These are phyloP conservation scores for Lordiphosa clarofinis DNA, from an alignment of 1,140 invertebrate species.

Conservation along the genomic window DNA sequence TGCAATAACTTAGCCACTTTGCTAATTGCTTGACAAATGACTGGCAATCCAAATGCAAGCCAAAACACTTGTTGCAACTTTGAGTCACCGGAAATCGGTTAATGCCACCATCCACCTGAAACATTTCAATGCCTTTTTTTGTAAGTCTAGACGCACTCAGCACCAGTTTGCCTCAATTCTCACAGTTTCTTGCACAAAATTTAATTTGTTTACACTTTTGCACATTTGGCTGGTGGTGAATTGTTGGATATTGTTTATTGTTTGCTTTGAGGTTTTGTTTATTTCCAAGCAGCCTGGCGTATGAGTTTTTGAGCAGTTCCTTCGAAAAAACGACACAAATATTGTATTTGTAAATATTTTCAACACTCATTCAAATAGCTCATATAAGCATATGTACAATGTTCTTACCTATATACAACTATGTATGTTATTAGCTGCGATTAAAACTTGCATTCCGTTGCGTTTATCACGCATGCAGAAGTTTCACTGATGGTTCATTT, in stretches of 20 bases:
- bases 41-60: neutral
- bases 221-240: constrained; percentile 47
- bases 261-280: constrained; percentile 36
- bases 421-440: neutral
- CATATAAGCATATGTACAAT: neutral
- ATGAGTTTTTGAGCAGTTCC: constrained; percentile 1
- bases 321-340: no score
- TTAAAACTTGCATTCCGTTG: constrained; percentile 6
- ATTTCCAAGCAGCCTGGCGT: constrained; percentile 3
- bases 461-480: constrained; percentile 36
- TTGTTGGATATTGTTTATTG: constrained; percentile 60
- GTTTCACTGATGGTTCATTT: neutral
- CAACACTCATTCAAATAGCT: no score
- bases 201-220: constrained; percentile 50
- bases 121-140: constrained; percentile 9
- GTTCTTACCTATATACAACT: constrained; percentile 1
- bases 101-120: constrained; percentile 1
- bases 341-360: no score
- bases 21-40: constrained; percentile 11
- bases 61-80: constrained; percentile 11
- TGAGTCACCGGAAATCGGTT: constrained; percentile 4
- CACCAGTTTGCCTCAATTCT: neutral
- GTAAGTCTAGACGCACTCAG: neutral
- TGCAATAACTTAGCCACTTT: constrained; percentile 1
- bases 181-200: neutral